Percentiles rank a stretch among this genome's conserved stretches.
These are phyloP conservation scores for Sapajus apella DNA, from an alignment of 2,113 vertebrate genomes.

Conservation along the genomic window DNA sequence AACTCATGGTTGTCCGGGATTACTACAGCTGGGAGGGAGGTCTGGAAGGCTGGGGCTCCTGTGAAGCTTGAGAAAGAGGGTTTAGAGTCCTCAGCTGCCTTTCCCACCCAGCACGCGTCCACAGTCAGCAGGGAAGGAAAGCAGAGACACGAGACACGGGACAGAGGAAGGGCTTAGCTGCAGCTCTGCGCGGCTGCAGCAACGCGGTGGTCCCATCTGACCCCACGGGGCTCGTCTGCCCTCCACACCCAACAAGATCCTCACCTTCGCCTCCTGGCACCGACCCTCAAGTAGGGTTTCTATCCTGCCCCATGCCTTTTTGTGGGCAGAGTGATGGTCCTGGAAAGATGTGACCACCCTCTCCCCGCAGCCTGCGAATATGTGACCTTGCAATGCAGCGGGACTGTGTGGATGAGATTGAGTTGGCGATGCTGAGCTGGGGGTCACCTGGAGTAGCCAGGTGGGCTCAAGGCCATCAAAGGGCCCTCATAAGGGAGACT, in stretches of 20 bases:
- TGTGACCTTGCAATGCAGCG: neutral
- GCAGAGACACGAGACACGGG: fast-evolving
- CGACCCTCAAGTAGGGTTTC: fast-evolving
- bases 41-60: neutral
- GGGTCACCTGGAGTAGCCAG: neutral
- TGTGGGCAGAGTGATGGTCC: neutral
- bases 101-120: neutral
- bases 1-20: too few species aligned
- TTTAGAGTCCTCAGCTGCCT: neutral
- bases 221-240: fast-evolving
- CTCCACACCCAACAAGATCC: neutral
- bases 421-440: neutral
- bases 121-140: neutral
- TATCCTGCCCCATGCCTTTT: neutral
- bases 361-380: fast-evolving
- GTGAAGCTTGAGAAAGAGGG: neutral
- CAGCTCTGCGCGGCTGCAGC: neutral
- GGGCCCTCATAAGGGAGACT: neutral
- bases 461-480: neutral
- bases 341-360: neutral
- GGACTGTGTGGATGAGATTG: fast-evolving
- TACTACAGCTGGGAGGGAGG: neutral
- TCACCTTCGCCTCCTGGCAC: fast-evolving
- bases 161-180: too few species aligned
- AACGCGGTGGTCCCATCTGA: too few species aligned